phyloP scores from a whole-genome alignment of 2,797 vertebrate genomes.

The Psittacula echo region DNA sequence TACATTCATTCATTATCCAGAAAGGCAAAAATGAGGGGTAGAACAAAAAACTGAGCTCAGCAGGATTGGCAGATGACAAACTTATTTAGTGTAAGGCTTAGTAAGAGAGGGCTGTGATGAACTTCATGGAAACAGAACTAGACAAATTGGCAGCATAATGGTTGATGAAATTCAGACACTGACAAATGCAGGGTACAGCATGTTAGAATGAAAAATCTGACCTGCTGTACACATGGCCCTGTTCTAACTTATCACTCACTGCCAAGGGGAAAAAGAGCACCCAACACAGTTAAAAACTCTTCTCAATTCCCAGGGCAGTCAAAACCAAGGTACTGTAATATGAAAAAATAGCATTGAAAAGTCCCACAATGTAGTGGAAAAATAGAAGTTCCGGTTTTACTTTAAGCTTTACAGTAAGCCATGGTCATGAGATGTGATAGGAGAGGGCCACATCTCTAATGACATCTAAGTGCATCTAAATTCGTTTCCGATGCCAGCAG shows the following conservation, averaged over 20 bases:
- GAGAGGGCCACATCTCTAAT: neutral
- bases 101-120: conserved; percentile 6
- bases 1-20: conserved; percentile 38
- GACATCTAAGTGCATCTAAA: neutral
- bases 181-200: conserved; percentile 27
- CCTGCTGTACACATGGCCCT: neutral
- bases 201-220: neutral
- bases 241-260: neutral
- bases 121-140: conserved; percentile 10
- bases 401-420: neutral
- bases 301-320: neutral
- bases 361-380: neutral
- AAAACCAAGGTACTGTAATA: neutral
- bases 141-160: conserved; percentile 30
- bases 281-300: neutral
- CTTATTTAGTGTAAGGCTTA: conserved; percentile 23
- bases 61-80: conserved; percentile 42
- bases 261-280: neutral
- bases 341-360: neutral
- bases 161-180: conserved; percentile 18
- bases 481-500: neutral
- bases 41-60: conserved; percentile 25
- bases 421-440: neutral
- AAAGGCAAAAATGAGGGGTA: conserved; percentile 28
- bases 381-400: neutral